Conservation (phyloP, 2,113 vertebrate species). For the Calidris pugnax region DNA sequence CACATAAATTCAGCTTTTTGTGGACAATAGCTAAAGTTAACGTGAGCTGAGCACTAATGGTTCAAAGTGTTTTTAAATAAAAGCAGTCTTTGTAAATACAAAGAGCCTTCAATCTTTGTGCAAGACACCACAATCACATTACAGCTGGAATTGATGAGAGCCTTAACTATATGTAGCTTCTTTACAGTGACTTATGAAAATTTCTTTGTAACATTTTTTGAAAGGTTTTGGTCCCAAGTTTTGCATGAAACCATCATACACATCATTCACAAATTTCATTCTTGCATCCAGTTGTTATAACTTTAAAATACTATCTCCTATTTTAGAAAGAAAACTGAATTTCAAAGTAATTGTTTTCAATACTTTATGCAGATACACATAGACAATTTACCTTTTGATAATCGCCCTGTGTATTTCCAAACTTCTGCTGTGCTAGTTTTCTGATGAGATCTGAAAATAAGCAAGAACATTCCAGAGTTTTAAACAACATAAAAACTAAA, state of each 20-base stretch:
- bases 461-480: slow-evolving; percentile 57
- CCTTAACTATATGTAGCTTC: not conserved
- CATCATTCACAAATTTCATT: not conserved
- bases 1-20: not conserved
- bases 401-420: slow-evolving; percentile 79
- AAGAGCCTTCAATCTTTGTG: not conserved
- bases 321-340: not conserved
- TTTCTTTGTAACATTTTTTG: not conserved
- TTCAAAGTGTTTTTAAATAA: not conserved
- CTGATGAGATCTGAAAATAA: slow-evolving; percentile 85
- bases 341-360: not conserved
- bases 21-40: not conserved
- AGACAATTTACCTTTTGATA: slow-evolving; percentile 88
- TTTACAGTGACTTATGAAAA: not conserved
- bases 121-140: not conserved
- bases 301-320: not conserved
- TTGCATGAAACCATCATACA: not conserved
- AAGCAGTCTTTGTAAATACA: not conserved
- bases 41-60: not conserved
- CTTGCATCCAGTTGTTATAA: not conserved
- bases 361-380: not conserved
- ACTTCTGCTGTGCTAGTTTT: slow-evolving; percentile 84
- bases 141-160: not conserved
- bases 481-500: not conserved
- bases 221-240: not conserved